A percentile compares a stretch with the other conserved stretches of the same genome.
Conservation (phyloP, 2,888 invertebrate species). For the Lochmaea capreae region DNA sequence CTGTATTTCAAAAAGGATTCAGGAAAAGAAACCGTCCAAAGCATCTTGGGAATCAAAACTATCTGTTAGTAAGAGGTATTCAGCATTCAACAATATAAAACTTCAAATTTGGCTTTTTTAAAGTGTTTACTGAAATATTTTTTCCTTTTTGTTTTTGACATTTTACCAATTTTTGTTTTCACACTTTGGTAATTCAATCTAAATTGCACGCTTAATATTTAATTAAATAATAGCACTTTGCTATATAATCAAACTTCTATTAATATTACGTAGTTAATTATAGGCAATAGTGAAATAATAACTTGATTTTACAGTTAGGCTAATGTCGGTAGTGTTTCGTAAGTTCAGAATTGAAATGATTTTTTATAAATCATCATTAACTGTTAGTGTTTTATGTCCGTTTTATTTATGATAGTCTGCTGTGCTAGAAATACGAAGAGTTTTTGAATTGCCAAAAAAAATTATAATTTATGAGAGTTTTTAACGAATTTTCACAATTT, state of each 20-base stretch:
- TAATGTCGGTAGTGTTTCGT: background rate
- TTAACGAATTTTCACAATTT: too few species aligned
- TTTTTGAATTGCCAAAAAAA: too few species aligned
- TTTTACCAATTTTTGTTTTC: background rate
- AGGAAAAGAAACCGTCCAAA: too few species aligned
- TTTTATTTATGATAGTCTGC: background rate
- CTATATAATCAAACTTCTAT: constrained; percentile 6
- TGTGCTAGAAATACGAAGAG: background rate
- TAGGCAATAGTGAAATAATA: constrained; percentile 7
- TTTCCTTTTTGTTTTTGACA: too few species aligned
- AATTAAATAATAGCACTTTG: background rate
- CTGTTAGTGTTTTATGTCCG: background rate
- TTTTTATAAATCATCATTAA: background rate
- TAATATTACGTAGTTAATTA: constrained; percentile 13
- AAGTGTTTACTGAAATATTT: too few species aligned
- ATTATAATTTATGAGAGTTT: too few species aligned
- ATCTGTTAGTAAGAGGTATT: background rate
- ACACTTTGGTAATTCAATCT: background rate
- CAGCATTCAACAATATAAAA: too few species aligned
- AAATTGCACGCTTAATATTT: background rate
- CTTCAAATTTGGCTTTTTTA: too few species aligned
- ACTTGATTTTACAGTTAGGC: constrained; percentile 18
- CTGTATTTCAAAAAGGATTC: too few species aligned
- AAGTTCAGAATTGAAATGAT: background rate
- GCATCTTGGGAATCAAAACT: background rate